phyloP scores from a whole-genome alignment of 2,888 invertebrate genomes.

The Leptopilina drosophilae region DNA sequence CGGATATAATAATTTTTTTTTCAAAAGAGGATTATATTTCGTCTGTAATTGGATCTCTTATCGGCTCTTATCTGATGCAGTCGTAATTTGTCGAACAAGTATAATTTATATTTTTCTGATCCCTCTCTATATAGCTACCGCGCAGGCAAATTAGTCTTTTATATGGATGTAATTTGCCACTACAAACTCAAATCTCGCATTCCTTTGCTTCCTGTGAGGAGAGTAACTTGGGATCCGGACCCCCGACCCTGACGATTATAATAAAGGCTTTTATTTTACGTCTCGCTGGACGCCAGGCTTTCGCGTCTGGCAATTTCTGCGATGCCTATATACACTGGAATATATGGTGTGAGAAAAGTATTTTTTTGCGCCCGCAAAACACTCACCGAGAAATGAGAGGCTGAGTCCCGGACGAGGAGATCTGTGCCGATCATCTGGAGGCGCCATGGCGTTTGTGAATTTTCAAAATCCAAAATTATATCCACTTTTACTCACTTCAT shows the following conservation, averaged over 20 bases:
- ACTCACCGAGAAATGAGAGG: constrained; percentile 78
- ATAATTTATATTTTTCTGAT: background rate
- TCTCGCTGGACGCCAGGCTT: background rate
- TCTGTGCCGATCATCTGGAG: constrained; percentile 70
- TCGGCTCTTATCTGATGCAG: no score
- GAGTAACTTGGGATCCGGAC: background rate
- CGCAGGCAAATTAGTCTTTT: background rate
- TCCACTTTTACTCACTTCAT: background rate
- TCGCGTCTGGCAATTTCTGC: constrained; percentile 8
- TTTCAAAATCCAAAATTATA: constrained; percentile 4
- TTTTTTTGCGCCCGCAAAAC: constrained; percentile 13
- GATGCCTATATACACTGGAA: background rate
- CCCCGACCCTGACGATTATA: constrained; percentile 26
- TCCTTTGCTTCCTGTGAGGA: background rate
- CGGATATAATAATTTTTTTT: no score
- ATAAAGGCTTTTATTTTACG: constrained; percentile 28
- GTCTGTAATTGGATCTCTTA: no score
- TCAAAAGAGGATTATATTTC: no score
- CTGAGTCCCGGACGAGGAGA: constrained; percentile 75
- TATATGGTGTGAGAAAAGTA: background rate
- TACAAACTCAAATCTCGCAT: background rate
- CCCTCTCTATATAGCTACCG: background rate
- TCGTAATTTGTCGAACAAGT: no score
- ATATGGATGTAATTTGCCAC: background rate
- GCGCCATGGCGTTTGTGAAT: constrained; percentile 66